These are phyloP conservation scores for Melitaea cinxia DNA, from an alignment of 1,140 invertebrate species.

Conservation along the genomic window DNA sequence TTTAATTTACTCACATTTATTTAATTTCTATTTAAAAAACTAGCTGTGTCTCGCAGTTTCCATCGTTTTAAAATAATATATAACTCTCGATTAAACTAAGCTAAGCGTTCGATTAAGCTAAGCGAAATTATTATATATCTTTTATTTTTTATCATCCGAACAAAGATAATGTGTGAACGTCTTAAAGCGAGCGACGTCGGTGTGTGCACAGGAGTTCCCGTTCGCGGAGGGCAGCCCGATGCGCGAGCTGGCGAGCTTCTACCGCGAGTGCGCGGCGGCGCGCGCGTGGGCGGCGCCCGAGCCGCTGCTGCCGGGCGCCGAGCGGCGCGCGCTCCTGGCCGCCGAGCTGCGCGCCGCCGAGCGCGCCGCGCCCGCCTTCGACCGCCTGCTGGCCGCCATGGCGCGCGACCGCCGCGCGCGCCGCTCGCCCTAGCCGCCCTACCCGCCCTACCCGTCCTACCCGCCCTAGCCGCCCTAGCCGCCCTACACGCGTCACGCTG, in stretches of 20 bases:
- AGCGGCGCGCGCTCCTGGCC: not conserved
- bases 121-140: too few species aligned
- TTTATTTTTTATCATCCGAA: too few species aligned
- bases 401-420: conserved; percentile 43
- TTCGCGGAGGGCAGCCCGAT: conserved; percentile 74
- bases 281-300: conserved; percentile 57
- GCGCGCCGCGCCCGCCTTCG: conserved; percentile 70
- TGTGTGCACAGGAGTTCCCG: conserved; percentile 67
- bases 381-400: conserved; percentile 72
- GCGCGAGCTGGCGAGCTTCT: conserved; percentile 68
- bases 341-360: conserved; percentile 48
- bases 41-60: too few species aligned
- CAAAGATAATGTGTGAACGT: not conserved
- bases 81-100: too few species aligned
- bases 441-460: too few species aligned
- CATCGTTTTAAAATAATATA: too few species aligned
- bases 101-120: too few species aligned
- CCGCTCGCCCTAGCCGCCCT: not conserved
- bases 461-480: too few species aligned
- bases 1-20: too few species aligned
- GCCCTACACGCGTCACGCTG: too few species aligned
- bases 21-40: too few species aligned
- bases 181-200: too few species aligned
- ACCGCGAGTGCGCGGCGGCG: conserved; percentile 70
- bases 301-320: conserved; percentile 18